Evolutionary conservation across 1,140 invertebrate species (phyloP).

Genomic region (Oryctes rhinoceros): DNA sequence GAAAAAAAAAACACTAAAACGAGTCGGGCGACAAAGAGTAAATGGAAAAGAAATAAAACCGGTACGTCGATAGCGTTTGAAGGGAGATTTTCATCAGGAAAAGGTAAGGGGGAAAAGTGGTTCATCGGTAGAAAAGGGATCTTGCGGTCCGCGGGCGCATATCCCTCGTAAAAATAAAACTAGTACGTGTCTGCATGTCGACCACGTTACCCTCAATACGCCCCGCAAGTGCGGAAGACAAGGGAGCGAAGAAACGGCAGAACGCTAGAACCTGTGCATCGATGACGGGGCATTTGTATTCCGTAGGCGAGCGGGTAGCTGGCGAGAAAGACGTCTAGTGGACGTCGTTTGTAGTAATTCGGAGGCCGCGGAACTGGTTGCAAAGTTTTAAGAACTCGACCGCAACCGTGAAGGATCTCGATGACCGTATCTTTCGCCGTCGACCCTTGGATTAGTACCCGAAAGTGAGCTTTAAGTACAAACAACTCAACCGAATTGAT

Average conservation of each 20-base stretch:
- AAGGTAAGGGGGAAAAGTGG: neutral
- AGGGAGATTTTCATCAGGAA: slow-evolving; percentile 6
- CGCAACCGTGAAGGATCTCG: neutral
- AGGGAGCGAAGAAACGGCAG: neutral
- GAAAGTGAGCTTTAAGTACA: neutral
- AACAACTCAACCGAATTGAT: slow-evolving; percentile 16
- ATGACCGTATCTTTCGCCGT: neutral
- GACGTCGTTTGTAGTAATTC: slow-evolving; percentile 21
- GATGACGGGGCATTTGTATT: slow-evolving; percentile 6
- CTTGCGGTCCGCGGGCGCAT: neutral
- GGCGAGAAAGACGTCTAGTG: slow-evolving; percentile 1
- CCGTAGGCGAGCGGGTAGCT: neutral
- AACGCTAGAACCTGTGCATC: neutral
- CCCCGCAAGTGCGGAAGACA: neutral
- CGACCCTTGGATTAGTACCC: neutral
- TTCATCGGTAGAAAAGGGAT: neutral
- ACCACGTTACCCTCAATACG: neutral
- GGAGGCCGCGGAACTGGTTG: slow-evolving; percentile 10
- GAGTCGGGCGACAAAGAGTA: slow-evolving; percentile 4
- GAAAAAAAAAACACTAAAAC: slow-evolving; percentile 1
- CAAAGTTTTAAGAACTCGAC: slow-evolving; percentile 9
- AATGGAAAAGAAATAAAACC: slow-evolving; percentile 19
- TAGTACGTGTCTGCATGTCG: slow-evolving; percentile 3
- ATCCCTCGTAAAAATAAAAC: slow-evolving; percentile 13
- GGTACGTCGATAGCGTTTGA: neutral